phyloP scores from a whole-genome alignment of 2,113 vertebrate genomes.

The Rhinogobius similis region DNA sequence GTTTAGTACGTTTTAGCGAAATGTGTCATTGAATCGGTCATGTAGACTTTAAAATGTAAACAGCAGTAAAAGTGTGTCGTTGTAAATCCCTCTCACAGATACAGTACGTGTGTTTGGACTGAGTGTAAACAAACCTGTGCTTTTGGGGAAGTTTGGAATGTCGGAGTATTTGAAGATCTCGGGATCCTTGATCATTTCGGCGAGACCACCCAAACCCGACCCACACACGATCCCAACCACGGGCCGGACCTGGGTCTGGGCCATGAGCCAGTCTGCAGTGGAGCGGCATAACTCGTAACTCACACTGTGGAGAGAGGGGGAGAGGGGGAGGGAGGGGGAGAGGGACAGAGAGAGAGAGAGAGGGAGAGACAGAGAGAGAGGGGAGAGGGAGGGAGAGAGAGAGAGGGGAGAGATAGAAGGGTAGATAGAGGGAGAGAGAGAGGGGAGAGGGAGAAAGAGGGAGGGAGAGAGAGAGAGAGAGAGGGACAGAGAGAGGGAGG shows the following conservation, averaged over 20 bases:
- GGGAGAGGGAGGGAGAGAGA: too few species aligned
- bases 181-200: constrained; percentile 77
- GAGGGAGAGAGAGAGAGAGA: background rate
- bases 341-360: background rate
- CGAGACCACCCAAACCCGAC: constrained; percentile 85
- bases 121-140: constrained; percentile 73
- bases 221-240: constrained; percentile 86
- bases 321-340: background rate
- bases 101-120: too few species aligned
- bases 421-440: too few species aligned
- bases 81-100: too few species aligned
- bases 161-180: constrained; percentile 80
- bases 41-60: too few species aligned
- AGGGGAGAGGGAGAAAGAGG: too few species aligned
- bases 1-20: too few species aligned
- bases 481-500: background rate
- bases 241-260: constrained; percentile 72
- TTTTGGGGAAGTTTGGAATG: constrained; percentile 87
- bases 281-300: constrained; percentile 78
- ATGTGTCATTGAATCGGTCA: too few species aligned
- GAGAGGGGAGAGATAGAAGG: too few species aligned
- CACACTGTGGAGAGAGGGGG: constrained; percentile 46
- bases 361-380: background rate
- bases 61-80: too few species aligned
- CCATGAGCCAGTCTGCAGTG: constrained; percentile 83